Conservation (phyloP, 1,140 invertebrate genomes). For the Mamestra configurata region DNA sequence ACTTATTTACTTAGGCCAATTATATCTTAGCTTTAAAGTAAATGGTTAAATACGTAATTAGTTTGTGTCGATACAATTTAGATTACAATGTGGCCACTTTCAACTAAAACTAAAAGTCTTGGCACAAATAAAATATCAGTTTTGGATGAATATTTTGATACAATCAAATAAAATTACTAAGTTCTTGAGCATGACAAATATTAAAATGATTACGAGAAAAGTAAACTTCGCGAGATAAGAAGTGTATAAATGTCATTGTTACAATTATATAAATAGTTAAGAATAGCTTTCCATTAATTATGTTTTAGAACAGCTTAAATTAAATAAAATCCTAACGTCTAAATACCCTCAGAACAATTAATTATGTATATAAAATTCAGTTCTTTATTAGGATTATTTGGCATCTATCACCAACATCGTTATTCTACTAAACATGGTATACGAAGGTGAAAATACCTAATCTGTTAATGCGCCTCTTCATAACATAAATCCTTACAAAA, state of each 20-base stretch:
- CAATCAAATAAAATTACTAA: constrained; percentile 42
- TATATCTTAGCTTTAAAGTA: constrained; percentile 68
- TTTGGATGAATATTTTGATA: constrained; percentile 43
- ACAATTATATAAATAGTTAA: constrained; percentile 50
- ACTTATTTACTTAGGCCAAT: constrained; percentile 84
- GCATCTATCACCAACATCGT: constrained; percentile 86
- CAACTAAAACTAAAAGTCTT: constrained; percentile 82
- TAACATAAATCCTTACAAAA: constrained; percentile 75
- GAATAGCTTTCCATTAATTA: constrained; percentile 54
- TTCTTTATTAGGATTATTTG: constrained; percentile 88
- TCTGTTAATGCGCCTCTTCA: constrained; percentile 79
- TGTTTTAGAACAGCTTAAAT: constrained; percentile 74
- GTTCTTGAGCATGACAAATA: constrained; percentile 51
- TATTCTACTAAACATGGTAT: constrained; percentile 84
- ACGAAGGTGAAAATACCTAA: constrained; percentile 84
- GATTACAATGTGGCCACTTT: constrained; percentile 68
- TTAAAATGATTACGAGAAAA: constrained; percentile 44
- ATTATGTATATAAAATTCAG: constrained; percentile 88
- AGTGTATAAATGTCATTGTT: constrained; percentile 36
- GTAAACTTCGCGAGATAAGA: constrained; percentile 34
- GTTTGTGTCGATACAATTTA: constrained; percentile 56
- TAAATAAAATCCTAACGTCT: constrained; percentile 83
- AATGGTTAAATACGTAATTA: constrained; percentile 63
- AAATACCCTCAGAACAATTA: constrained; percentile 88
- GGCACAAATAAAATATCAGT: constrained; percentile 78